Evolutionary conservation across 2,113 vertebrate genomes (phyloP).

Genomic region (Oophaga pumilio): DNA sequence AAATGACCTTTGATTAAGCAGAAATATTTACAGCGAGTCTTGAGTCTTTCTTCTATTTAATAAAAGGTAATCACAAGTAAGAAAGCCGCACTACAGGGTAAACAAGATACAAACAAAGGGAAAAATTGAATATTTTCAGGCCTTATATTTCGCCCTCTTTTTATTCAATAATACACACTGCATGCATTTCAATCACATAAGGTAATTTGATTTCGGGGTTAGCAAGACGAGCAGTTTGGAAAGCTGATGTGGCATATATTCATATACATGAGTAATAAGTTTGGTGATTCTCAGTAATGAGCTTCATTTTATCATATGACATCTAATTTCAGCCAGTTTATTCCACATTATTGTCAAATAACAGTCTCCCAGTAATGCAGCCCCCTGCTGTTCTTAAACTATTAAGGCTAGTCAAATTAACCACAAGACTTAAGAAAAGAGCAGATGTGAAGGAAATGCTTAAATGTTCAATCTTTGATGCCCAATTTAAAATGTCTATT

Average conservation of each 20-base stretch:
- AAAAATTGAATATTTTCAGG: constrained; percentile 40
- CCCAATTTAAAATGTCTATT: constrained; percentile 41
- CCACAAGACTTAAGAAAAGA: constrained; percentile 36
- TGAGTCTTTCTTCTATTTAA: constrained; percentile 38
- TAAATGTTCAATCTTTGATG: constrained; percentile 49
- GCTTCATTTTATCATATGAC: constrained; percentile 53
- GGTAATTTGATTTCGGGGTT: constrained; percentile 49
- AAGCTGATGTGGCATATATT: constrained; percentile 56
- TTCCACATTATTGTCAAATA: constrained; percentile 55
- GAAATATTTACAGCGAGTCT: neutral
- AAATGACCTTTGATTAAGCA: neutral
- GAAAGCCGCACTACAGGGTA: constrained; percentile 23
- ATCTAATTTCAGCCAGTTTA: constrained; percentile 55
- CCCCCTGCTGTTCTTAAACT: constrained; percentile 47
- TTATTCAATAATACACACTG: constrained; percentile 50
- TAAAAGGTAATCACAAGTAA: constrained; percentile 12
- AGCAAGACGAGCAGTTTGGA: constrained; percentile 41
- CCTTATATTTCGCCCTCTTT: constrained; percentile 44
- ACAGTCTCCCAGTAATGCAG: constrained; percentile 37
- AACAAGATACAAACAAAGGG: constrained; percentile 44
- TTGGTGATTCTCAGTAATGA: constrained; percentile 46
- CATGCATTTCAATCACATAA: constrained; percentile 44
- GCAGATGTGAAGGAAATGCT: constrained; percentile 41
- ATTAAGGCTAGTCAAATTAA: constrained; percentile 52
- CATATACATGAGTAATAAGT: constrained; percentile 50